Percentiles rank a stretch among this genome's conserved stretches.
phyloP scores from a whole-genome alignment of 2,113 vertebrate species.

The Sinocyclocheilus rhinocerous region DNA sequence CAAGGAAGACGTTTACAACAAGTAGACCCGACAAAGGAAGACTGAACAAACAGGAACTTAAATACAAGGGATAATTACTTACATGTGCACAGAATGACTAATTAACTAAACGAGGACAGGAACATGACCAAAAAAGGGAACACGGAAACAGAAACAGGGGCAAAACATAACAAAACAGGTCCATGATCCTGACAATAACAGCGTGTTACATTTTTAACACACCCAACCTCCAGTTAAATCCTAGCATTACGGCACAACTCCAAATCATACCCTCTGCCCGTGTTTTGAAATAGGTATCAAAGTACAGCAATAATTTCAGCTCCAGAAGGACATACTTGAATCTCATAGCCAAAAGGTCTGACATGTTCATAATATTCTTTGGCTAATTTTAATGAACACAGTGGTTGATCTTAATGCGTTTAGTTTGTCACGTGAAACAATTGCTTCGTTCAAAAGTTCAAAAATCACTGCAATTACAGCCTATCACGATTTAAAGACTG shows the following conservation, averaged over 20 bases:
- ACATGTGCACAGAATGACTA: too few relatives aligned
- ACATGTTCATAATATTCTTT: not conserved
- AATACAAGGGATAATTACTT: too few relatives aligned
- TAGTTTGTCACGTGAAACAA: not conserved
- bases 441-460: not conserved
- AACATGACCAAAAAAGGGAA: too few relatives aligned
- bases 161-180: too few relatives aligned
- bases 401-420: not conserved
- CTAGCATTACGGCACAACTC: too few relatives aligned
- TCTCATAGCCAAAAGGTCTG: not conserved
- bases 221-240: not conserved
- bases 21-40: too few relatives aligned
- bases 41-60: too few relatives aligned
- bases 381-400: slow-evolving; percentile 2
- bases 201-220: not conserved
- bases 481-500: not conserved
- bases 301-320: not conserved
- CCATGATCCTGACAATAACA: too few relatives aligned
- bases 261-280: not conserved
- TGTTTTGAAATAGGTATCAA: not conserved
- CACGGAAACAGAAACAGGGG: too few relatives aligned
- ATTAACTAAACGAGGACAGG: too few relatives aligned
- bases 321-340: not conserved
- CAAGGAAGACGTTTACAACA: too few relatives aligned
- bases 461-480: not conserved